Conservation (phyloP, 2,113 vertebrate genomes). For the Ageneiosus marmoratus region DNA sequence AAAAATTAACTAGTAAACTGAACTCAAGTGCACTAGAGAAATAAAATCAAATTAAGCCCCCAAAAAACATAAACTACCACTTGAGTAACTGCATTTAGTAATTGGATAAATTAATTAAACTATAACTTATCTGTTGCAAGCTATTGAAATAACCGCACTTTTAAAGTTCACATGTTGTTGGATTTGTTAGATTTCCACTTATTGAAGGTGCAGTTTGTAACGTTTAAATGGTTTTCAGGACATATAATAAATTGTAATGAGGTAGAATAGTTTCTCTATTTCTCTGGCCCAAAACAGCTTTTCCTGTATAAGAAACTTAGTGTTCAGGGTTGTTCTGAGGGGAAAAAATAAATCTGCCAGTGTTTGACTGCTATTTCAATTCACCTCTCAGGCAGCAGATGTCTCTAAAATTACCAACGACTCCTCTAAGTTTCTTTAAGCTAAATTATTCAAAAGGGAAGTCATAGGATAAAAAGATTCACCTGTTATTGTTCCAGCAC, state of each 20-base stretch:
- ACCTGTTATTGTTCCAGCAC: background rate
- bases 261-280: background rate
- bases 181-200: background rate
- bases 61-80: background rate
- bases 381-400: background rate
- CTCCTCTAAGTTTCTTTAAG: background rate
- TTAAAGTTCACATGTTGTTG: background rate
- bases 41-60: background rate
- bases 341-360: background rate
- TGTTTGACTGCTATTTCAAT: background rate
- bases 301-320: background rate
- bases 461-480: background rate
- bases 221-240: background rate
- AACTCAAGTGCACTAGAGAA: background rate
- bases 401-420: background rate
- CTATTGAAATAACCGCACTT: background rate
- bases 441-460: background rate
- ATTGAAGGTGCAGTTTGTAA: background rate
- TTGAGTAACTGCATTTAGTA: background rate
- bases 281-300: background rate
- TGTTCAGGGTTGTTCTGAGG: background rate
- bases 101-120: background rate
- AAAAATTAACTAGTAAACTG: background rate
- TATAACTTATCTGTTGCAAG: background rate
- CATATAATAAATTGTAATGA: background rate